Conservation (phyloP, 2,797 vertebrate genomes). For the Streptopelia turtur region DNA sequence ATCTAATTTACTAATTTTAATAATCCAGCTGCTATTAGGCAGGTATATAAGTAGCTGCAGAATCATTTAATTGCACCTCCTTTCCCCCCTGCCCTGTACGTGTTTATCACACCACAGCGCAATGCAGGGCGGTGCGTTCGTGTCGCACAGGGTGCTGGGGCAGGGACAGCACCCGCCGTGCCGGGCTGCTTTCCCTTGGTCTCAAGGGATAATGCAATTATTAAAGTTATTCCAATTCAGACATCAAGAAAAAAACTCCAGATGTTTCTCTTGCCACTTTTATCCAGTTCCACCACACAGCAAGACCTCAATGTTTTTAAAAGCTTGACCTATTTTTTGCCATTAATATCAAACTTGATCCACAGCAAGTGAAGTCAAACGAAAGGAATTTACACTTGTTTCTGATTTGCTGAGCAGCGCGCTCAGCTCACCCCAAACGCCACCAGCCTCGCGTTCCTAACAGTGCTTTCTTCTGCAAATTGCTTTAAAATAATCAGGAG, state of each 20-base stretch:
- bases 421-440: not conserved
- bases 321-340: not conserved
- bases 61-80: not conserved
- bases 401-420: not conserved
- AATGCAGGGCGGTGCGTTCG: accelerated
- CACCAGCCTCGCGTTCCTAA: conserved; percentile 14
- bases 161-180: too few relatives aligned
- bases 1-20: not conserved
- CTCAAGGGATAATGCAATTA: not conserved
- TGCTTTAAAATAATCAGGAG: conserved; percentile 31
- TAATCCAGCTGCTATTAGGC: not conserved
- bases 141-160: too few relatives aligned
- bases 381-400: conserved; percentile 29
- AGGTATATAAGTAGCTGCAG: too few relatives aligned
- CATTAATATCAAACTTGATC: conserved; percentile 1
- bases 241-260: not conserved
- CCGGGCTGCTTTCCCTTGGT: too few relatives aligned
- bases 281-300: not conserved
- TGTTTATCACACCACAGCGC: accelerated
- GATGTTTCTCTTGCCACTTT: not conserved
- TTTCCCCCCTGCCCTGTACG: not conserved
- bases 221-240: not conserved
- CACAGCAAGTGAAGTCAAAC: not conserved
- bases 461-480: not conserved
- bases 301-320: not conserved